Percentiles rank a stretch among this genome's conserved stretches.
These are phyloP conservation scores for Nilaparvata lugens DNA, from an alignment of 1,140 invertebrate genomes.

Conservation along the genomic window DNA sequence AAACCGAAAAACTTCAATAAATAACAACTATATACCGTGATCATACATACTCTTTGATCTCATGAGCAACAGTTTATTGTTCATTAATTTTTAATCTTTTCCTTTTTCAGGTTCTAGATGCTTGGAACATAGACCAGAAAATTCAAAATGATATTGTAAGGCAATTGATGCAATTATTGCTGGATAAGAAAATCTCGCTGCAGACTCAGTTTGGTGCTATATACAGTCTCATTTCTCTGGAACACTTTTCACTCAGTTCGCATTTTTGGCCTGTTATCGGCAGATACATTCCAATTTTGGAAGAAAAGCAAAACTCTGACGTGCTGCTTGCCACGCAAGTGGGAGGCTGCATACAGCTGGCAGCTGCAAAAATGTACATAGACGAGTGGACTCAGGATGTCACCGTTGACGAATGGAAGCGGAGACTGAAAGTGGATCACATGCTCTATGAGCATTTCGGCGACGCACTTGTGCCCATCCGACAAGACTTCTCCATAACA, in stretches of 20 bases:
- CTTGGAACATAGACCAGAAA: constrained; percentile 22
- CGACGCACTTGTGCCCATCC: constrained; percentile 15
- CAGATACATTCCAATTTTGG: constrained; percentile 15
- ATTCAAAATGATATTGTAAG: constrained; percentile 21
- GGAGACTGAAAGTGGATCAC: constrained; percentile 17
- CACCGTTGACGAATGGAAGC: constrained; percentile 9
- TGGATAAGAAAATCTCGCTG: constrained; percentile 18
- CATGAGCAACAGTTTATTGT: no score
- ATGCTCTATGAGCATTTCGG: constrained; percentile 19
- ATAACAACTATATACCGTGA: no score
- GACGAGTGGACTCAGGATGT: background rate
- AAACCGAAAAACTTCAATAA: no score
- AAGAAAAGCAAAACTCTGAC: constrained; percentile 7
- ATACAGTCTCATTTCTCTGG: constrained; percentile 17
- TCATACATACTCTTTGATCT: no score
- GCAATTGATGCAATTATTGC: constrained; percentile 17
- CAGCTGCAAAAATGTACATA: constrained; percentile 15
- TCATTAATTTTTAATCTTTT: background rate
- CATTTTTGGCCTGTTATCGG: constrained; percentile 24
- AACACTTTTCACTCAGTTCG: constrained; percentile 11
- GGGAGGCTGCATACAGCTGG: constrained; percentile 14
- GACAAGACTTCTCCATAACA: background rate
- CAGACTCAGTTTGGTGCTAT: constrained; percentile 23
- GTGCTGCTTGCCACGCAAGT: constrained; percentile 16
- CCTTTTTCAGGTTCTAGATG: constrained; percentile 17